phyloP scores from a whole-genome alignment of 2,888 invertebrate genomes.

The Megalurothrips usitatus region DNA sequence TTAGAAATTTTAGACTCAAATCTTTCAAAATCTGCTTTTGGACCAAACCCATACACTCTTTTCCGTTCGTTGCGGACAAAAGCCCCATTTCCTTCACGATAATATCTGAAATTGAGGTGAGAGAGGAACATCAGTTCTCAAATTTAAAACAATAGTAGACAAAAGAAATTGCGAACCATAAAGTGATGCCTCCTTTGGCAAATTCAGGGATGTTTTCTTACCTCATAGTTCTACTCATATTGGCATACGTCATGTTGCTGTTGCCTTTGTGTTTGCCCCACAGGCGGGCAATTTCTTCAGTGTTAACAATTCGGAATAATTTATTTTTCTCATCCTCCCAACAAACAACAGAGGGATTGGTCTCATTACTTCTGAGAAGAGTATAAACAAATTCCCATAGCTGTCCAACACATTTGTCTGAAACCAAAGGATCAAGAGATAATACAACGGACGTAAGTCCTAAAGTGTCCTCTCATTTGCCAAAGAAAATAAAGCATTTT shows the following conservation, averaged over 20 bases:
- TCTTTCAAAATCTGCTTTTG: conserved; percentile 7
- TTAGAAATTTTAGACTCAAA: background rate
- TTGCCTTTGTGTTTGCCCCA: conserved; percentile 16
- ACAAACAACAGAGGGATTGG: background rate
- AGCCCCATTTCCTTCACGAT: background rate
- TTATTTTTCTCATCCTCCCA: background rate
- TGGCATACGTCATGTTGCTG: background rate
- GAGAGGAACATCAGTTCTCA: too few species aligned
- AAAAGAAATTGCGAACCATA: background rate
- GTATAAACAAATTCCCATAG: background rate
- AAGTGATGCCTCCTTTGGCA: background rate
- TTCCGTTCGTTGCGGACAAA: background rate
- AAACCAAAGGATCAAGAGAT: background rate
- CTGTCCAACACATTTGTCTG: background rate
- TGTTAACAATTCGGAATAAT: conserved; percentile 3
- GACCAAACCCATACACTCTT: conserved; percentile 6
- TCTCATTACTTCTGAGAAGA: background rate
- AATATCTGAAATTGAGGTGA: background rate
- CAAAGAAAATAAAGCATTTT: background rate
- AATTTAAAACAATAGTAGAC: too few species aligned
- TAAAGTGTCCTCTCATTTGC: background rate
- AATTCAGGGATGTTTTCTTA: background rate
- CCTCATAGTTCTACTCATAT: conserved; percentile 1
- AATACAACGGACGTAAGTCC: background rate
- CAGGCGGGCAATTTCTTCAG: background rate